Percentiles rank a stretch among this genome's conserved stretches.
Evolutionary conservation across 2,113 vertebrate genomes (phyloP).

Genomic region (Bothrops jararaca): DNA sequence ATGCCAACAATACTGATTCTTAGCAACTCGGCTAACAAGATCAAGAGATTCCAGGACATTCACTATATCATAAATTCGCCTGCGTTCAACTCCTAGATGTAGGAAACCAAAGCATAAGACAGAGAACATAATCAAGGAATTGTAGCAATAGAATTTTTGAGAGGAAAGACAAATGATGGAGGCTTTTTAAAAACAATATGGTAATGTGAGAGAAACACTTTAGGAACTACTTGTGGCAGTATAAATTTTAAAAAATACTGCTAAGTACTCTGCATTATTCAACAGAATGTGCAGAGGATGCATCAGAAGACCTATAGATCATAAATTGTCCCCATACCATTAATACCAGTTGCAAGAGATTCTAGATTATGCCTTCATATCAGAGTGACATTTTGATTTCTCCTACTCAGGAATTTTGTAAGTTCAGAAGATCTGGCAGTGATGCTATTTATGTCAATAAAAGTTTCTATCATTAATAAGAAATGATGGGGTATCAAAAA

Average conservation of each 20-base stretch:
- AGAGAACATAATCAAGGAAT: neutral
- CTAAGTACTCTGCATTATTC: neutral
- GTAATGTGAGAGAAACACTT: neutral
- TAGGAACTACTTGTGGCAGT: neutral
- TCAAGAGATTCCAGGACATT: constrained; percentile 89
- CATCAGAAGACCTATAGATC: neutral
- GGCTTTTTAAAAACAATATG: neutral
- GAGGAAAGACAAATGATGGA: neutral
- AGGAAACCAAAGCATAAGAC: constrained; percentile 5
- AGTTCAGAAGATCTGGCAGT: neutral
- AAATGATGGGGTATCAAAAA: neutral
- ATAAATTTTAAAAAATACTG: neutral
- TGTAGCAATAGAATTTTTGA: neutral
- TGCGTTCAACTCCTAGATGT: constrained; percentile 84
- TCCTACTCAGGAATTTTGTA: neutral
- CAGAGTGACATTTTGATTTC: neutral
- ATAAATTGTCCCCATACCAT: neutral
- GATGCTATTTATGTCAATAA: neutral
- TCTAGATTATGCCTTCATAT: neutral
- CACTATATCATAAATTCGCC: constrained; percentile 93
- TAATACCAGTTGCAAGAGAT: neutral
- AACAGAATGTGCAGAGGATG: neutral
- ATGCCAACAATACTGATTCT: constrained; percentile 93
- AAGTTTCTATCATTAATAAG: neutral
- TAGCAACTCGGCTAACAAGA: constrained; percentile 88